Base-by-base conservation (phyloP, 1,140 invertebrate species). In the Gonioctena quinquepunctata region DNA sequence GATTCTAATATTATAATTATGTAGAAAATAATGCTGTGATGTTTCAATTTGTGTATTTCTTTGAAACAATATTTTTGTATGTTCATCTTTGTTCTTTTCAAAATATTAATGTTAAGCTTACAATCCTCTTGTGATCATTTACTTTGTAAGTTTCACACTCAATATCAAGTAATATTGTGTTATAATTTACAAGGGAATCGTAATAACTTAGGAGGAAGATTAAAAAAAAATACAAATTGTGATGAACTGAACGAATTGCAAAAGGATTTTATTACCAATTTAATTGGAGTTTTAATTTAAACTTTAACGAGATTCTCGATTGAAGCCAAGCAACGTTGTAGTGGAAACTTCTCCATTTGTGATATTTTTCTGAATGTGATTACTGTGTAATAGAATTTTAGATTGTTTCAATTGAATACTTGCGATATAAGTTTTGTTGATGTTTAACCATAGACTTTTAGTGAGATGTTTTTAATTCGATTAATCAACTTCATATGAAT, bases 381-480 rank as follows among this genome's bases (percentile, higher is more conserved):
- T 78, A 80, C 74, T 76, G 79, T 80, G 77, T 80, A 80, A 79
- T 79, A 80, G 79, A 76, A 79, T 80, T 62, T 80, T 80, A 79
- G 76, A 80, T 80, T 80, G 79, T 80, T 80, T 80, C 77, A 78
- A 79, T 79, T 80, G 75, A 80, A 80, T 79, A 79, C 75, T 68
- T 76, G 77, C 69, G 71, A 50, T 78, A 80, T 79, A 80, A 78
- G 77, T 80, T 80, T 77, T 80, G 79, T 80, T 80, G 79, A 79
- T 80, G 79, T 80, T 80, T 80, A 80, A 80, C 79, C 76, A 80
- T 80, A 80, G 79, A 80, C 78, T 76, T 79, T 80, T 80, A 80
- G 79, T 80, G 78, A 80, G 78, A 80, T 80, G 79, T 79, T 80
- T 80, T 80, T 78, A 80, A 79, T 80, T 78, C 33, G 16, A 80